phyloP scores from a whole-genome alignment of 2,888 invertebrate species.

The Aporophyla lueneburgensis region DNA sequence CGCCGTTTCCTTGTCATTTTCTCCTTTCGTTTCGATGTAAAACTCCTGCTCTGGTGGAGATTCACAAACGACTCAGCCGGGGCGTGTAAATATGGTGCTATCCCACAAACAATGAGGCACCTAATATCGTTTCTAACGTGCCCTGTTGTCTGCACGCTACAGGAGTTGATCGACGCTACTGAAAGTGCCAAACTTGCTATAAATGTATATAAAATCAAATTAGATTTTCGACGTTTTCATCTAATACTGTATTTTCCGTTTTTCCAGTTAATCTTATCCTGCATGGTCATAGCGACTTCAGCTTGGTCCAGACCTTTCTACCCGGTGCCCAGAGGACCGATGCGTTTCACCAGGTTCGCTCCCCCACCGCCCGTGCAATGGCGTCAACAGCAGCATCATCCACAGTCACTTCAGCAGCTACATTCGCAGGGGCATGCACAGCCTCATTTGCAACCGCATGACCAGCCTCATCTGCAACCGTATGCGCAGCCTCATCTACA shows the following conservation, averaged over 20 bases:
- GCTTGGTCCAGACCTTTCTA: conserved; percentile 85
- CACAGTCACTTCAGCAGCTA: conserved; percentile 36
- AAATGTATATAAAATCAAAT: too few relatives aligned
- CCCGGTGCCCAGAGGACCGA: conserved; percentile 75
- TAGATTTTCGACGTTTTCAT: too few relatives aligned
- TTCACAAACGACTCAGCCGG: too few relatives aligned
- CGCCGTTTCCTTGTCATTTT: not conserved
- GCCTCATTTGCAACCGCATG: conserved; percentile 7
- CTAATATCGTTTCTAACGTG: too few relatives aligned
- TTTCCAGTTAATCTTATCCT: conserved; percentile 77
- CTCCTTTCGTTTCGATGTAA: not conserved
- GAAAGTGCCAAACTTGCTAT: too few relatives aligned
- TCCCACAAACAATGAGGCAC: too few relatives aligned
- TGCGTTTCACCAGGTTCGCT: conserved; percentile 81
- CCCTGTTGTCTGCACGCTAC: too few relatives aligned
- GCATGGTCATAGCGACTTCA: conserved; percentile 69
- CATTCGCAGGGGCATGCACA: conserved; percentile 32
- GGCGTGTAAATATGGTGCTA: too few relatives aligned
- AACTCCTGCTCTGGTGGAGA: too few relatives aligned
- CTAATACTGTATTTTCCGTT: not conserved
- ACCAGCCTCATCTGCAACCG: conserved; percentile 30
- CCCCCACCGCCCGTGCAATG: conserved; percentile 72
- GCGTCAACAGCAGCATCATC: conserved; percentile 35
- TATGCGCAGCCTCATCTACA: conserved; percentile 40
- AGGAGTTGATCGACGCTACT: too few relatives aligned